Conservation (phyloP, 2,113 vertebrate species). For the Melanotaenia duboulayi region DNA sequence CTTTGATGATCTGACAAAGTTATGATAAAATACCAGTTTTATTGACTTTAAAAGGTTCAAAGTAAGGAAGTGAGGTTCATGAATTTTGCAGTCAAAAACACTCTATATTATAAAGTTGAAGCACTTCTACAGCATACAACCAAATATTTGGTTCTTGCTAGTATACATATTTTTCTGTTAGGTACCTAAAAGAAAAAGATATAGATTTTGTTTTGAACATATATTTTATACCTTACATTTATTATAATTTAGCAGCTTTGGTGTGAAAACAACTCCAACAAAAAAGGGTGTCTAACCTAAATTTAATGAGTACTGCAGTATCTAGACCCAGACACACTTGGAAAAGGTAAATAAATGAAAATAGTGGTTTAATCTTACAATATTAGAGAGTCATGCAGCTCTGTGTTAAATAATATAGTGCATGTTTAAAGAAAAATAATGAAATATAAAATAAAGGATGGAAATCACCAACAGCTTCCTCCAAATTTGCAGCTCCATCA, state of each 20-base stretch:
- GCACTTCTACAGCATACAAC: neutral
- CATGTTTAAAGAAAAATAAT: neutral
- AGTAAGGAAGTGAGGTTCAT: neutral
- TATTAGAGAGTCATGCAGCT: neutral
- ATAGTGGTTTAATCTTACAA: neutral
- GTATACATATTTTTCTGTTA: too few relatives aligned
- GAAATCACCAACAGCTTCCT: neutral
- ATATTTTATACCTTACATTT: too few relatives aligned
- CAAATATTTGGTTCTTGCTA: neutral
- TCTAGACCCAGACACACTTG: neutral
- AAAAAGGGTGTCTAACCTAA: neutral
- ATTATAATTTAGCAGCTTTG: neutral
- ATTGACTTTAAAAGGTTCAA: neutral
- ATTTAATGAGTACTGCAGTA: neutral
- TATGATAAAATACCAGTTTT: neutral
- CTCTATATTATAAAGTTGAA: neutral
- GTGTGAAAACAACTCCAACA: neutral
- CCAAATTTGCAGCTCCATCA: neutral
- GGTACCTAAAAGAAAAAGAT: too few relatives aligned
- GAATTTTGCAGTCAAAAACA: neutral
- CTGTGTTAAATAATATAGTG: neutral
- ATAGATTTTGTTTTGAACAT: too few relatives aligned
- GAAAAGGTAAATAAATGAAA: neutral
- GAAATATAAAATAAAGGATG: neutral
- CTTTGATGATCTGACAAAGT: neutral